Conservation (phyloP, 2,888 invertebrate genomes). For the Biston betularia region DNA sequence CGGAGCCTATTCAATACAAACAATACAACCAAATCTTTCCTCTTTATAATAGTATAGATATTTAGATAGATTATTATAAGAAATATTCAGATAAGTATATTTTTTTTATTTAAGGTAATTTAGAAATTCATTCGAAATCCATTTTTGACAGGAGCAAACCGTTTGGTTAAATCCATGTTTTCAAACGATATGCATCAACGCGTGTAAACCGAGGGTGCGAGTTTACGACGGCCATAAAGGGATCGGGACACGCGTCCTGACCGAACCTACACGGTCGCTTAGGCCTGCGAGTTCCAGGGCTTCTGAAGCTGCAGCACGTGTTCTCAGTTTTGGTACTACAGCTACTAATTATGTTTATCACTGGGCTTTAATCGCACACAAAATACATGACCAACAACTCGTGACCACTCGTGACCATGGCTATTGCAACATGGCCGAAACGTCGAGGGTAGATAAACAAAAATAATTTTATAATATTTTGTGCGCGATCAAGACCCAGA, state of each 20-base stretch:
- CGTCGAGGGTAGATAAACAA: no score
- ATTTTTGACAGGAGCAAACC: neutral
- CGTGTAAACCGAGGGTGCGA: slow-evolving; percentile 31
- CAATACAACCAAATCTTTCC: no score
- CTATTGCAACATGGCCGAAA: no score
- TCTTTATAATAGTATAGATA: no score
- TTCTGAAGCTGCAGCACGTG: neutral
- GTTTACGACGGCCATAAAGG: slow-evolving; percentile 47
- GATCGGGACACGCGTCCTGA: slow-evolving; percentile 42
- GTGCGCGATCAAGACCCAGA: no score
- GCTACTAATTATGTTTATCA: no score
- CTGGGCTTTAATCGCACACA: no score
- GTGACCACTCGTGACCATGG: no score
- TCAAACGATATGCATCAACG: slow-evolving; percentile 27
- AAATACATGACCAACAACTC: no score
- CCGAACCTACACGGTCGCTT: slow-evolving; percentile 3
- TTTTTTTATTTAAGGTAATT: neutral
- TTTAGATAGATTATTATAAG: no score
- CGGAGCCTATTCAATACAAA: no score
- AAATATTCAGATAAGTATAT: neutral
- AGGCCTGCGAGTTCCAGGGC: neutral
- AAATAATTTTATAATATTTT: no score
- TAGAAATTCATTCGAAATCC: neutral
- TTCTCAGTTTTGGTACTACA: neutral
- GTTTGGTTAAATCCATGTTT: slow-evolving; percentile 4